phyloP scores from a whole-genome alignment of 2,888 invertebrate species.

The Seira musarum region DNA sequence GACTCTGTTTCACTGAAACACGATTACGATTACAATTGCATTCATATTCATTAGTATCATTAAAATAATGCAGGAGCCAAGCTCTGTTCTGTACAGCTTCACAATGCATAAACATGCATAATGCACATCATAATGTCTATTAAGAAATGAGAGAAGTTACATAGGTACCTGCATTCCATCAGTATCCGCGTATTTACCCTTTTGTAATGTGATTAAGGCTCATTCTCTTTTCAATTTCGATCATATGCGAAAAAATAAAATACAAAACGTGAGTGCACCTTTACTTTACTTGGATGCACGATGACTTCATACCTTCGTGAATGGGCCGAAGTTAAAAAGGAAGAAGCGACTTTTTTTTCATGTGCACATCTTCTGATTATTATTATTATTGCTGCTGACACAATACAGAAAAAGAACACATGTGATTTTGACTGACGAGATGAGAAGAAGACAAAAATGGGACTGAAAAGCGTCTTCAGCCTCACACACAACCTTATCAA shows the following conservation, averaged over 20 bases:
- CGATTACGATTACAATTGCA: no score
- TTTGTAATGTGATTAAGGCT: constrained; percentile 61
- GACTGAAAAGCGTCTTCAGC: constrained; percentile 33
- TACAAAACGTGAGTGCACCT: constrained; percentile 6
- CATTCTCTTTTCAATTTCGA: constrained; percentile 59
- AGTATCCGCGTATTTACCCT: constrained; percentile 53
- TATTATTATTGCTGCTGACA: constrained; percentile 13
- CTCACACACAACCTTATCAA: constrained; percentile 13
- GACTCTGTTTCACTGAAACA: no score
- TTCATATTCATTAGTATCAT: no score
- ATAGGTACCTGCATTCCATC: no score
- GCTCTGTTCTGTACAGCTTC: no score
- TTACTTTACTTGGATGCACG: neutral
- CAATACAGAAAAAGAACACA: constrained; percentile 20
- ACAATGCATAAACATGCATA: no score
- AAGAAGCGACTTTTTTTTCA: constrained; percentile 33
- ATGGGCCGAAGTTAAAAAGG: constrained; percentile 10
- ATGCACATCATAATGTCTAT: no score
- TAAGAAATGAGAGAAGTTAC: no score
- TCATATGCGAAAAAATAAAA: constrained; percentile 2
- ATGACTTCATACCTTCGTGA: neutral
- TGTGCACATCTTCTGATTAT: constrained; percentile 18
- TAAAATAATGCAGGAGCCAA: no score
- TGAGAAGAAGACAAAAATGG: constrained; percentile 43
- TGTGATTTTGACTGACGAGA: constrained; percentile 13